Percentiles rank a stretch among this genome's conserved stretches.
These are phyloP conservation scores for Melanaphis sacchari DNA, from an alignment of 1,140 invertebrate species.

Conservation along the genomic window DNA sequence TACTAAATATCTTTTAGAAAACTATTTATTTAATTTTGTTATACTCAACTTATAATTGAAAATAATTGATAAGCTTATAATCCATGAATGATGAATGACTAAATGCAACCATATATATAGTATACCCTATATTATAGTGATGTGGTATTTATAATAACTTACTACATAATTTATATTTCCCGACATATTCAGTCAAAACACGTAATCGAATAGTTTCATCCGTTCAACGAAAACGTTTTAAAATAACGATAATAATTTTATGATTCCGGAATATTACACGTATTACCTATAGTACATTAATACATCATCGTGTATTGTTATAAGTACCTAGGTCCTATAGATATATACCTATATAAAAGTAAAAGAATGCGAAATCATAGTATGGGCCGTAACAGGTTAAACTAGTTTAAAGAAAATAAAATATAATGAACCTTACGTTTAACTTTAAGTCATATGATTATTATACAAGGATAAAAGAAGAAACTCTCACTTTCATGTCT, in stretches of 20 bases:
- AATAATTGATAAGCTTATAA: not conserved
- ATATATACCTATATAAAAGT: not conserved
- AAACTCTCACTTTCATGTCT: constrained; percentile 48
- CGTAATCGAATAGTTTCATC: not conserved
- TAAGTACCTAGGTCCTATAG: too few species aligned
- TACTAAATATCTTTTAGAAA: not conserved
- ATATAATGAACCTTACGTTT: not conserved
- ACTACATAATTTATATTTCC: not conserved
- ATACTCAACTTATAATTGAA: not conserved
- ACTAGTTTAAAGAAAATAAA: not conserved
- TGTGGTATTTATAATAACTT: not conserved
- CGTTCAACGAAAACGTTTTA: not conserved
- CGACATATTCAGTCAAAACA: not conserved
- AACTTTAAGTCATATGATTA: constrained; percentile 17
- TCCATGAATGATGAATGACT: not conserved
- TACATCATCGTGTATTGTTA: not conserved
- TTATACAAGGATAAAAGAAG: constrained; percentile 40
- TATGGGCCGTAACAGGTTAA: not conserved
- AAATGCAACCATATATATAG: not conserved
- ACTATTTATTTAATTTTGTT: not conserved
- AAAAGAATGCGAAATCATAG: not conserved
- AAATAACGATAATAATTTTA: not conserved
- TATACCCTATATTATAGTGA: too few species aligned
- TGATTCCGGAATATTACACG: not conserved
- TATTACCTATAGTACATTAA: not conserved